Evolutionary conservation across 2,797 vertebrate genomes (phyloP).

Genomic region (Bradypus variegatus): DNA sequence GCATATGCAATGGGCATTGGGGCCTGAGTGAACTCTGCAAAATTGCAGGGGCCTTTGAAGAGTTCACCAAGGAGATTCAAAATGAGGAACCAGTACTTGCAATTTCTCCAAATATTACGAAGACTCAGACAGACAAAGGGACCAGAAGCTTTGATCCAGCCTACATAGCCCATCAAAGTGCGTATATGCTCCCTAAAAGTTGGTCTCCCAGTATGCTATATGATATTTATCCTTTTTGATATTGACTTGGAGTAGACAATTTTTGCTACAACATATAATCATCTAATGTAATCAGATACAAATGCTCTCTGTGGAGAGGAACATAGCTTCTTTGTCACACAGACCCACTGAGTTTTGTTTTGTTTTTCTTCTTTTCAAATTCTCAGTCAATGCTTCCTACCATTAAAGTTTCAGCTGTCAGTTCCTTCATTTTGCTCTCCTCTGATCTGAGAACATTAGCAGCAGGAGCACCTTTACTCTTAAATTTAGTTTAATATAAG

Average conservation of each 20-base stretch:
- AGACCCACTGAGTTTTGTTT: conserved; percentile 60
- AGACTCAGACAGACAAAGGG: background rate
- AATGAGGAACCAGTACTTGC: background rate
- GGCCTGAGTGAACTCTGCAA: background rate
- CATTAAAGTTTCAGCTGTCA: conserved; percentile 79
- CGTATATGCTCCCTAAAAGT: background rate
- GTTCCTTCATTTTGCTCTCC: conserved; percentile 77
- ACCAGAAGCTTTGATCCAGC: background rate
- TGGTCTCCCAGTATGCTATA: background rate
- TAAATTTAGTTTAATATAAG: conserved; percentile 81
- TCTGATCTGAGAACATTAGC: conserved; percentile 78
- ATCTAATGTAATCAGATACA: conserved; percentile 20
- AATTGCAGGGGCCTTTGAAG: background rate
- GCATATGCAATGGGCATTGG: too few species aligned
- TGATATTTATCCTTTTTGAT: background rate
- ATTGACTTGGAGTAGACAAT: background rate
- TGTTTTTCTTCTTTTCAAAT: conserved; percentile 58
- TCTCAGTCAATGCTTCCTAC: conserved; percentile 69
- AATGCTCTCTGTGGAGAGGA: conserved; percentile 59
- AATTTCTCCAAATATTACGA: background rate
- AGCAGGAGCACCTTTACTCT: conserved; percentile 80
- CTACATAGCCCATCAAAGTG: background rate
- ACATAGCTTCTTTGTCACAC: conserved; percentile 70
- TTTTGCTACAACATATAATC: conserved; percentile 18
- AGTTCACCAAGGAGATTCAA: background rate